phyloP scores from a whole-genome alignment of 2,888 invertebrate species.

The Volucella inflata region DNA sequence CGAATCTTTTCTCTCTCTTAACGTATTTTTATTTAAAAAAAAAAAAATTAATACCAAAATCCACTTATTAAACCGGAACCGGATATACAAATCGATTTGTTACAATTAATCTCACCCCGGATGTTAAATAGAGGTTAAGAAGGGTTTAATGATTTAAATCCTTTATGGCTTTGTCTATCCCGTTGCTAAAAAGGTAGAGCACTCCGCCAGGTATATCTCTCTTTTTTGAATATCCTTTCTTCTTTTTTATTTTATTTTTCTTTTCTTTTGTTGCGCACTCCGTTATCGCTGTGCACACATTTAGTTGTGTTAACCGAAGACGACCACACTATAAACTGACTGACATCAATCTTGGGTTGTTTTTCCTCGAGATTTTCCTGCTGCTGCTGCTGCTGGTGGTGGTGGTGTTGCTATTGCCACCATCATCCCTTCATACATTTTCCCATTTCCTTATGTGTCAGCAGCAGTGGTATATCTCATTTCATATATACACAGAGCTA shows the following conservation, averaged over 20 bases:
- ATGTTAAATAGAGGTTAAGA: conserved; percentile 73
- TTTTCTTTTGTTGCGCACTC: conserved; percentile 44
- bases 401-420: conserved; percentile 17
- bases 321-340: conserved; percentile 75
- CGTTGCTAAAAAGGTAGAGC: conserved; percentile 10
- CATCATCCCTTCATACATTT: conserved; percentile 51
- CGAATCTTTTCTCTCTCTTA: conserved; percentile 1
- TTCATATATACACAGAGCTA: conserved; percentile 59
- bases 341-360: conserved; percentile 75
- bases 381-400: conserved; percentile 5
- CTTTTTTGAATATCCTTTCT: conserved; percentile 50
- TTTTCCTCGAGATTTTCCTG: conserved; percentile 71
- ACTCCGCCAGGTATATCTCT: conserved; percentile 10
- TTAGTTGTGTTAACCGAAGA: conserved; percentile 74
- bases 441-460: conserved; percentile 57
- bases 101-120: conserved; percentile 65
- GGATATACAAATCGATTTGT: conserved; percentile 67
- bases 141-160: conserved; percentile 72
- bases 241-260: conserved; percentile 43
- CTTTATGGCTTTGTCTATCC: conserved; percentile 59
- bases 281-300: conserved; percentile 68
- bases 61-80: conserved; percentile 53
- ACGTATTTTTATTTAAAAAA: conserved; percentile 19
- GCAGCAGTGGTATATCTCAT: conserved; percentile 36
- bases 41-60: no score